Conservation (phyloP, 2,797 vertebrate species). For the Urophycis tenuis region DNA sequence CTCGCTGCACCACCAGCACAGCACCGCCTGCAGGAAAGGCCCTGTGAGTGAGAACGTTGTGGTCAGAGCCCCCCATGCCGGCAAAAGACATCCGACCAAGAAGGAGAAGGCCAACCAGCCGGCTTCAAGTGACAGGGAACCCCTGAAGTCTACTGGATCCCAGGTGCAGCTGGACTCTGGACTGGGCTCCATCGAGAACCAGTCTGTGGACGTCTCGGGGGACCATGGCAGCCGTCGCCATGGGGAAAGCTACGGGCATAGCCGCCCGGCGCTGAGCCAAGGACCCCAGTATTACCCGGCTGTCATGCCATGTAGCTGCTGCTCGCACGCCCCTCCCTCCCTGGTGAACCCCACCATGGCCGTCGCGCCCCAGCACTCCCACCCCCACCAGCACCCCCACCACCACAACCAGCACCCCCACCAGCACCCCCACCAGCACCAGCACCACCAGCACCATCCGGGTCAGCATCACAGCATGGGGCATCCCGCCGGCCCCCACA, state of each 20-base stretch:
- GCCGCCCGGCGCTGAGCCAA: slow-evolving; percentile 11
- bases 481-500: slow-evolving; percentile 17
- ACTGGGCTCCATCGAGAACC: slow-evolving; percentile 66
- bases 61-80: slow-evolving; percentile 36
- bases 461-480: slow-evolving; percentile 33
- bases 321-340: slow-evolving; percentile 27
- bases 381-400: slow-evolving; percentile 24
- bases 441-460: slow-evolving; percentile 35
- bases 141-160: slow-evolving; percentile 16
- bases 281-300: slow-evolving; percentile 26
- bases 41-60: slow-evolving; percentile 41
- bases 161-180: slow-evolving; percentile 69
- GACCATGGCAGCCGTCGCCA: slow-evolving; percentile 36
- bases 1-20: slow-evolving; percentile 33
- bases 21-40: slow-evolving; percentile 37
- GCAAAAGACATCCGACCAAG: slow-evolving; percentile 38
- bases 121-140: slow-evolving; percentile 19
- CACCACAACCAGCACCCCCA: too few species aligned
- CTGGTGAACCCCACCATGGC: slow-evolving; percentile 15
- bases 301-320: slow-evolving; percentile 47
- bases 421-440: neutral
- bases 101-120: slow-evolving; percentile 43
- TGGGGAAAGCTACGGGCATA: slow-evolving; percentile 14
- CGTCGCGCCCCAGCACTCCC: slow-evolving; percentile 1
- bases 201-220: slow-evolving; percentile 29